phyloP scores from a whole-genome alignment of 64 coral and sea anemone genomes.

The Dendronephthya gigantea region DNA sequence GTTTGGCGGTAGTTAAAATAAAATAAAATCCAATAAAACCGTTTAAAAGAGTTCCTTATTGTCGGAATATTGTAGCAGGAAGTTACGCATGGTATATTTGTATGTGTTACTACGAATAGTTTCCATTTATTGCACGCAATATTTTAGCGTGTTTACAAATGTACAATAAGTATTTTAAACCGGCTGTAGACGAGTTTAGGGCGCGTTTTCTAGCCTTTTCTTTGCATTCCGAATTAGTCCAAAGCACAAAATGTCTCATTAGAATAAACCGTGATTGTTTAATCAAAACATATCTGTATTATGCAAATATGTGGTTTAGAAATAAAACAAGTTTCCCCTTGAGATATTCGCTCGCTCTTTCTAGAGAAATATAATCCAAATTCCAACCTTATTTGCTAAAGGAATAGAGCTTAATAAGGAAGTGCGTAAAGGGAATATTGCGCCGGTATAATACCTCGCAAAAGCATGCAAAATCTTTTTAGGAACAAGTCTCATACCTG shows the following conservation, averaged over 20 bases:
- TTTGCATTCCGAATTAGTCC: not conserved
- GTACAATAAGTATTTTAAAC: too few species aligned
- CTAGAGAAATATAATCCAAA: not conserved
- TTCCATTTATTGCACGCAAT: too few species aligned
- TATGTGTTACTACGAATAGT: too few species aligned
- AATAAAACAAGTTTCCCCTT: not conserved
- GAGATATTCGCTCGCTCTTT: not conserved
- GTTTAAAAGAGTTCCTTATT: too few species aligned
- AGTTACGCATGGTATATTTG: too few species aligned
- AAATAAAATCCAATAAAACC: too few species aligned
- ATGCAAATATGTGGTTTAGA: not conserved
- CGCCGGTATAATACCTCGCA: too few species aligned
- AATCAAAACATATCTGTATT: not conserved
- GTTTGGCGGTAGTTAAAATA: too few species aligned
- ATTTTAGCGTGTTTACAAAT: too few species aligned
- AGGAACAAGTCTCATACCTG: not conserved
- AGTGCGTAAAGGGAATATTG: not conserved
- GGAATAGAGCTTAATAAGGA: not conserved
- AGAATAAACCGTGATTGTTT: not conserved
- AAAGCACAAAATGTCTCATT: not conserved
- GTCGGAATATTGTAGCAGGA: too few species aligned
- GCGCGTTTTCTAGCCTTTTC: not conserved
- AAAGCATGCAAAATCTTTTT: too few species aligned
- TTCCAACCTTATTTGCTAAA: not conserved
- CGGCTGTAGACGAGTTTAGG: not conserved